Base-by-base conservation (phyloP, 2,113 vertebrate genomes). In the Entomyzon cyanotis region DNA sequence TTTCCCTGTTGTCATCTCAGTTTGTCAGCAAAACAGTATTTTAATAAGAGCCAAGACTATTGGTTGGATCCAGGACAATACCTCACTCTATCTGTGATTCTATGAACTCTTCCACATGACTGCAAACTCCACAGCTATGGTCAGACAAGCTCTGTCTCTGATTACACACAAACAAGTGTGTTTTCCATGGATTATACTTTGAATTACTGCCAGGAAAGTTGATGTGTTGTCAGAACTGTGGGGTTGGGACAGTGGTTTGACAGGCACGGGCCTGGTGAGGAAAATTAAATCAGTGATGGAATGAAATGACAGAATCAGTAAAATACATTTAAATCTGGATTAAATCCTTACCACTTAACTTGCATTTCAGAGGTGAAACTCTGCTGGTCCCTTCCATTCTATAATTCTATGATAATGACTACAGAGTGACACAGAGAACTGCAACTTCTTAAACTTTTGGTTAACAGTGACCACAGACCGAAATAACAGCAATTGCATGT, bases 221-320 rank as follows among this genome's bases (percentile, higher is more conserved):
- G 17, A 7, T 37, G 55, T 25, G 3, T 7, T 1, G 1, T 19
- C 5, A 3, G 44, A 56, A 35, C 10, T 12, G 44, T 22, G 50
- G 14, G 4, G 7, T 0, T 52, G 62, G 70, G 76, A 20, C 9
- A 7, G 25, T 27, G n/a, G 19, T 79, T 41, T 37, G 62, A 41
- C 64, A 74, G 41, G 4, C n/a, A 19, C 19, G 17, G 49, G 30
- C 39, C 49, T 28, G 37, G 33, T 71, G 37, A 84, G 53, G 47
- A 77, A 70, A 89, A 55, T 21, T 1, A 20, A n/a, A n/a, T 10
- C 31, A 39, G 1, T 39, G 7, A 19, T 16, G 18, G 27, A 16
- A 39, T 50, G 77, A 41, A 65, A 74, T 33, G 31, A 84, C 52
- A 81, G 35, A 78, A 59, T 30, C 60, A 67, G 24, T 31, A 77